Conservation (phyloP, 2,888 invertebrate species). For the Drosophila mettleri region DNA sequence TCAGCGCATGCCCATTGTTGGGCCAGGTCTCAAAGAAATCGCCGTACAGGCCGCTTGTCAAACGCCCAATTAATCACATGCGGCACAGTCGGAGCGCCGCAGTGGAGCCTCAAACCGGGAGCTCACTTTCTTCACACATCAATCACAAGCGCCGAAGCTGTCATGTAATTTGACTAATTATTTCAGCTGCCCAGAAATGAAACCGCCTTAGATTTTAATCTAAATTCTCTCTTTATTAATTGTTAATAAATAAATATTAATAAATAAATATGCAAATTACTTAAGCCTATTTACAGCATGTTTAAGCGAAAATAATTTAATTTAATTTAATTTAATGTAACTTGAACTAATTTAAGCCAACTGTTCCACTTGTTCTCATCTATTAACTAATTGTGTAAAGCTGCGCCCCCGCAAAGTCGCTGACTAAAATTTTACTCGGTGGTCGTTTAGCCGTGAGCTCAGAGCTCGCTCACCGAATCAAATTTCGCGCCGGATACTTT, state of each 20-base stretch:
- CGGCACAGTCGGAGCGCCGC: slow-evolving; percentile 14
- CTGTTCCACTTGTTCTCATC: slow-evolving; percentile 35
- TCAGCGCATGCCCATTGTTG: slow-evolving; percentile 66
- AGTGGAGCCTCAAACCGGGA: neutral
- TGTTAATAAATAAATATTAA: slow-evolving; percentile 34
- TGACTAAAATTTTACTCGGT: slow-evolving; percentile 74
- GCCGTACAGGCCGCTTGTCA: slow-evolving; percentile 64
- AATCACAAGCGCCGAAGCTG: slow-evolving; percentile 46
- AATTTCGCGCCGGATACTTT: slow-evolving; percentile 62
- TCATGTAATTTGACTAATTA: slow-evolving; percentile 43
- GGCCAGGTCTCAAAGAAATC: slow-evolving; percentile 48
- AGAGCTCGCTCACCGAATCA: slow-evolving; percentile 50
- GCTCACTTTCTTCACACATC: slow-evolving; percentile 65
- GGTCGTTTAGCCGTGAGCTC: slow-evolving; percentile 51
- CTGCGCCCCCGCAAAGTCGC: slow-evolving; percentile 70
- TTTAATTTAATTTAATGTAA: slow-evolving; percentile 33
- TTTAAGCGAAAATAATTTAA: slow-evolving; percentile 37
- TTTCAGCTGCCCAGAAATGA: slow-evolving; percentile 37
- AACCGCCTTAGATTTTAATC: neutral
- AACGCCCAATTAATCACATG: slow-evolving; percentile 70
- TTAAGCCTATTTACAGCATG: slow-evolving; percentile 58
- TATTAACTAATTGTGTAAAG: slow-evolving; percentile 54
- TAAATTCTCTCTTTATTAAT: slow-evolving; percentile 11
- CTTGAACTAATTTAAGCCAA: slow-evolving; percentile 28
- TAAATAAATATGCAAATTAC: slow-evolving; percentile 44